phyloP scores from a whole-genome alignment of 2,797 vertebrate species.

The Telmatherina bonti region DNA sequence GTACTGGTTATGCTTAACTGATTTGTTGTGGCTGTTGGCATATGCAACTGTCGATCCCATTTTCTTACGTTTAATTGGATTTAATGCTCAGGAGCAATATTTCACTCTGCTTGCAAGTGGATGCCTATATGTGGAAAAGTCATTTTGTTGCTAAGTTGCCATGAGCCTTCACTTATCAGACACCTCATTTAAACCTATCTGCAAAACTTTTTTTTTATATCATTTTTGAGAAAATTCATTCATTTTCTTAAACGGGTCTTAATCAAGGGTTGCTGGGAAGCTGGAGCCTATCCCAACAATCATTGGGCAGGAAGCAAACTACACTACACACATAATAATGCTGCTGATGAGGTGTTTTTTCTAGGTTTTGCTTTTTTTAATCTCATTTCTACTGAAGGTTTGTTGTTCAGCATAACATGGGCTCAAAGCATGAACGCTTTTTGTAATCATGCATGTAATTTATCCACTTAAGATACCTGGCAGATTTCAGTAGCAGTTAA shows the following conservation, averaged over 20 bases:
- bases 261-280: too few relatives aligned
- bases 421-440: not conserved
- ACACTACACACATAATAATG: too few relatives aligned
- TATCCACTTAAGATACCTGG: slow-evolving; percentile 32
- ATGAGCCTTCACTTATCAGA: slow-evolving; percentile 47
- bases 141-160: slow-evolving; percentile 54
- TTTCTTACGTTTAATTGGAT: slow-evolving; percentile 62
- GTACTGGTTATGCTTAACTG: slow-evolving; percentile 13
- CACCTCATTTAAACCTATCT: slow-evolving; percentile 55
- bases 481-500: slow-evolving; percentile 30
- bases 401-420: not conserved
- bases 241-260: too few relatives aligned
- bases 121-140: slow-evolving; percentile 40
- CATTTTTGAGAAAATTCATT: slow-evolving; percentile 40
- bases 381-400: not conserved
- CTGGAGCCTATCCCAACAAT: too few relatives aligned
- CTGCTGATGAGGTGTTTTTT: too few relatives aligned
- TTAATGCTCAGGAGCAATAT: slow-evolving; percentile 48
- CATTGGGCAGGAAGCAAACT: too few relatives aligned
- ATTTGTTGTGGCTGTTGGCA: slow-evolving; percentile 52
- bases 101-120: slow-evolving; percentile 35
- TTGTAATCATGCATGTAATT: slow-evolving; percentile 9
- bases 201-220: slow-evolving; percentile 43
- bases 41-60: slow-evolving; percentile 52
- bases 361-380: too few relatives aligned